Base-by-base conservation (phyloP, 2,888 invertebrate genomes). In the Proisotoma minuta region DNA sequence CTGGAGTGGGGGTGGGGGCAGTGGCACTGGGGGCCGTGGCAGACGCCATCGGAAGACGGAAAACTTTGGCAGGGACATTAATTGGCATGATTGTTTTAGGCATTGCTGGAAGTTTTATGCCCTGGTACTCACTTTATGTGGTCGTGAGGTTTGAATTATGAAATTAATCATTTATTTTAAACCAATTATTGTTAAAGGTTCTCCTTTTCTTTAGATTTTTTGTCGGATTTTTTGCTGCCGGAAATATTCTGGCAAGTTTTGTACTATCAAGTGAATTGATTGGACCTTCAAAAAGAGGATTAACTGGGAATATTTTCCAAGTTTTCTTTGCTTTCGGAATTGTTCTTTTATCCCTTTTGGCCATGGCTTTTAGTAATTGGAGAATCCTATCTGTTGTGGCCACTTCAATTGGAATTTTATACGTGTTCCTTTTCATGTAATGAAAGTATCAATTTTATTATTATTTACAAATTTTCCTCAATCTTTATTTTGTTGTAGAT, bases 1-100 rank as follows among this genome's bases (percentile, higher is more conserved):
- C 68, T 10, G 76, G 76, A 0, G 75, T 75, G 3, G 72, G 75
- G 48, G 63, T 73, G 2, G 76, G 76, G 3, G 73, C 74, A 0
- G 53, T 75, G 3, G 39, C 70, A 2, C 69, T 75, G 23, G 75
- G 75, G 18, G 54, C 71, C 8, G 51, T 72, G 23, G 69, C 75
- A 8, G 75, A 75, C 56, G 26, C 48, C 5, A 63, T 68, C 51
- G 74, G 74, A 2, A 60, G 75, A 40, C 65, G 70, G 24, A 69
- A 63, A 29, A 73, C 72, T 0, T 53, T 75, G 3, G 66, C 71
- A 8, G 49, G 61, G n/a, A 69, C 73, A 5, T 57, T 74, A 5
- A 34, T 74, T 22, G 74, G 74, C 34, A 70, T 73, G 39, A 65
- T 74, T 15, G 53, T 65, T 5, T 70, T 68, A 60, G 74, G 73